A percentile compares a stretch with the other conserved stretches of the same genome.
phyloP scores from a whole-genome alignment of 2,888 invertebrate genomes.

The Diloba caeruleocephala region DNA sequence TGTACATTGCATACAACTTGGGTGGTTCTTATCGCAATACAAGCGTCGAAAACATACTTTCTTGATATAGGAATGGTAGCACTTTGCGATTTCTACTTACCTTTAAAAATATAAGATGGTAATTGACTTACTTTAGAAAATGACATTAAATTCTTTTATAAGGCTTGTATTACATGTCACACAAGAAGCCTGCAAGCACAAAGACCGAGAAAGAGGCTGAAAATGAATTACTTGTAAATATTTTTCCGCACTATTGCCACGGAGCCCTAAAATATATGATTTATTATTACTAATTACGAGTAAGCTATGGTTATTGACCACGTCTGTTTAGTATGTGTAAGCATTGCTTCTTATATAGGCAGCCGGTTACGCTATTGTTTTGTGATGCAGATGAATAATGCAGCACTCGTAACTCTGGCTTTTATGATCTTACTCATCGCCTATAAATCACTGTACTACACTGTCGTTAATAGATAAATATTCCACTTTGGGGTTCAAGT shows the following conservation, averaged over 20 bases:
- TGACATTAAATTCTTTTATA: constrained; percentile 14
- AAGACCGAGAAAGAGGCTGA: neutral
- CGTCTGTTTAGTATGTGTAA: constrained; percentile 64
- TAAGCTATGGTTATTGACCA: constrained; percentile 60
- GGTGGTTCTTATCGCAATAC: constrained; percentile 34
- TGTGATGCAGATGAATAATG: constrained; percentile 71
- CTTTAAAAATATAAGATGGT: constrained; percentile 15
- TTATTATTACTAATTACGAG: constrained; percentile 51
- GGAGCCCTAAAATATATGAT: constrained; percentile 40
- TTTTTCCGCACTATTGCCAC: constrained; percentile 4
- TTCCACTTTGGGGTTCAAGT: constrained; percentile 55
- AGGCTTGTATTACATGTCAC: constrained; percentile 1
- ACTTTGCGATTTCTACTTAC: constrained; percentile 6
- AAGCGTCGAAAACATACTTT: constrained; percentile 18
- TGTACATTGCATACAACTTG: constrained; percentile 16
- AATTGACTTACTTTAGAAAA: constrained; percentile 9
- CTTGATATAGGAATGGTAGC: constrained; percentile 8
- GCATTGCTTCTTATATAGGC: constrained; percentile 60
- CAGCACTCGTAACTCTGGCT: constrained; percentile 69
- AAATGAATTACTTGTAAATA: constrained; percentile 12
- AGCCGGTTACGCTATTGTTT: constrained; percentile 68
- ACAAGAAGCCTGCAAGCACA: neutral
- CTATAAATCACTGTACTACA: constrained; percentile 62
- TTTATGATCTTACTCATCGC: constrained; percentile 65
- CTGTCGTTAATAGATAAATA: constrained; percentile 54